phyloP scores from a whole-genome alignment of 2,888 invertebrate genomes.

The Aphidoletes aphidimyza region DNA sequence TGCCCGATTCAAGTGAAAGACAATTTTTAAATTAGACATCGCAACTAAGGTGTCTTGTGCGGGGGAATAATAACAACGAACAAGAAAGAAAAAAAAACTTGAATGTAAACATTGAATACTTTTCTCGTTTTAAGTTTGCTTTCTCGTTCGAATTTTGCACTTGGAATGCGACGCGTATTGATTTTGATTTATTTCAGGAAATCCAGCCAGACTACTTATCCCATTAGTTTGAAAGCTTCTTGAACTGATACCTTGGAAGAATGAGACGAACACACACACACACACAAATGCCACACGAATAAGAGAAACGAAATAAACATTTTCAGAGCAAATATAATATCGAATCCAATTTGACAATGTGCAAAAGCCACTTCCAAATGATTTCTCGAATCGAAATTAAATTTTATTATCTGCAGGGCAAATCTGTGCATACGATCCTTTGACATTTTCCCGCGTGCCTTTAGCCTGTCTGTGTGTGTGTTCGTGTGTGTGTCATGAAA shows the following conservation, averaged over 20 bases:
- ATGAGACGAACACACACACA: not conserved
- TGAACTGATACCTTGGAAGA: not conserved
- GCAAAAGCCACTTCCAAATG: not conserved
- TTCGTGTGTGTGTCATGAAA: no score
- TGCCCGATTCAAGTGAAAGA: not conserved
- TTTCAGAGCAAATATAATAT: not conserved
- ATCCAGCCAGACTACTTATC: conserved; percentile 1
- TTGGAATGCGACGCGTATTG: not conserved
- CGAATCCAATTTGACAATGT: not conserved
- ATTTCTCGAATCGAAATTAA: not conserved
- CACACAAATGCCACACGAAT: not conserved
- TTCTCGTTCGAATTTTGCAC: not conserved
- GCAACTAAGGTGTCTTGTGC: not conserved
- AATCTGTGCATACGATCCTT: not conserved
- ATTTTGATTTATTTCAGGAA: conserved; percentile 11
- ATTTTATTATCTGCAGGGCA: not conserved
- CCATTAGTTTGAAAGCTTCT: conserved; percentile 27
- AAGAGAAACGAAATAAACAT: not conserved
- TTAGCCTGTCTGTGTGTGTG: no score
- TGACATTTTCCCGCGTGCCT: not conserved
- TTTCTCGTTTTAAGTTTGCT: not conserved
- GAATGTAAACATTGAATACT: not conserved
- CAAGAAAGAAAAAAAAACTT: no score
- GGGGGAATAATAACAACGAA: no score
- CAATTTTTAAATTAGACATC: conserved; percentile 20